Conservation (phyloP, 2,113 vertebrate species). For the Caloenas nicobarica region DNA sequence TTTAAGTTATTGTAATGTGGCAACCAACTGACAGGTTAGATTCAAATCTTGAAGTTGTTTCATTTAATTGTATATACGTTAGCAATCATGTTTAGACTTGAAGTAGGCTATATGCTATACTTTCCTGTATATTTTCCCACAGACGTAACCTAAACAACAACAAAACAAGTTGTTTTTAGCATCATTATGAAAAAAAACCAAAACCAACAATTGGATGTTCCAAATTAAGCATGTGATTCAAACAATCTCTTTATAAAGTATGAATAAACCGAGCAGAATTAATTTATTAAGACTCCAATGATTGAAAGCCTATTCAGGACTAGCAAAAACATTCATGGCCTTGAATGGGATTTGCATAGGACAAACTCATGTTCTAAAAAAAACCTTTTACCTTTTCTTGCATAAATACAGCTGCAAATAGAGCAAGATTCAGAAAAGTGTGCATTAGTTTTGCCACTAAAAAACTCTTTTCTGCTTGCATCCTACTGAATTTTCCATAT, state of each 20-base stretch:
- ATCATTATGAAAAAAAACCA: constrained; percentile 14
- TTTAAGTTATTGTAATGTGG: background rate
- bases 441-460: background rate
- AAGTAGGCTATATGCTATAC: constrained; percentile 14
- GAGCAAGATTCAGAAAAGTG: background rate
- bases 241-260: background rate
- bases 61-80: constrained; percentile 41
- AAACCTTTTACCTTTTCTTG: background rate
- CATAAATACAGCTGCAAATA: background rate
- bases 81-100: constrained; percentile 65
- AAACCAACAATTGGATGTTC: background rate
- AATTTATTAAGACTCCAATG: background rate
- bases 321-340: background rate
- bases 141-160: constrained; percentile 60
- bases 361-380: background rate
- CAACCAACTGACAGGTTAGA: constrained; percentile 38
- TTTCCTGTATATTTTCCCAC: constrained; percentile 66
- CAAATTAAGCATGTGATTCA: constrained; percentile 44
- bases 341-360: background rate
- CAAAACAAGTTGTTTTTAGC: constrained; percentile 64
- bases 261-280: constrained; percentile 26
- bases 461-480: background rate
- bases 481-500: background rate
- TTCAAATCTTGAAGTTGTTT: constrained; percentile 52
- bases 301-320: background rate